phyloP scores from a whole-genome alignment of 2,113 vertebrate species.

The Opisthocomus hoazin region DNA sequence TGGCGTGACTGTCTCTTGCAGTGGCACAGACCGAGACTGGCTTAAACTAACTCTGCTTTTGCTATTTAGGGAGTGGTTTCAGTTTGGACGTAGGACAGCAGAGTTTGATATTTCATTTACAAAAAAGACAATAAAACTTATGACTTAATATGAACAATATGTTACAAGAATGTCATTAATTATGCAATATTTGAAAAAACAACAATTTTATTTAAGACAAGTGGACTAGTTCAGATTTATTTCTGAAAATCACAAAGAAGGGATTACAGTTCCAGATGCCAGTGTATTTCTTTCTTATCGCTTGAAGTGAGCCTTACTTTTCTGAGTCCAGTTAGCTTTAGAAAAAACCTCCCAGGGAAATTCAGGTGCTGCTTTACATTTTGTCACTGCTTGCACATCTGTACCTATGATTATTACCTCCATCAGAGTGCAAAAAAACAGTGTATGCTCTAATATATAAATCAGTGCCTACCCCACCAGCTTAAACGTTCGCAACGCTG shows the following conservation, averaged over 20 bases:
- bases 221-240: background rate
- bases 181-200: background rate
- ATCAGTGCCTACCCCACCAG: background rate
- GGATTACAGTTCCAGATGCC: background rate
- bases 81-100: background rate
- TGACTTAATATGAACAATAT: constrained; percentile 20
- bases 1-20: background rate
- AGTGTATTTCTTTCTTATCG: background rate
- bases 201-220: background rate
- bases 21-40: background rate
- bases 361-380: background rate
- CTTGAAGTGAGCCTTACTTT: background rate
- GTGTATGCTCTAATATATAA: background rate
- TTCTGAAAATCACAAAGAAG: background rate
- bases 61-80: background rate
- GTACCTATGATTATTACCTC: background rate
- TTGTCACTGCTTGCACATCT: background rate
- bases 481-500: background rate
- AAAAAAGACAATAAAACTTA: background rate
- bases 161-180: background rate
- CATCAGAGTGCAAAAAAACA: background rate
- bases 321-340: background rate
- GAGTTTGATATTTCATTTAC: background rate
- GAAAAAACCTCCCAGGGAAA: background rate
- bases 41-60: background rate